Percentiles rank a stretch among this genome's conserved stretches.
phyloP scores from a whole-genome alignment of 2,888 invertebrate genomes.

The Zhuqinia jingwanae region DNA sequence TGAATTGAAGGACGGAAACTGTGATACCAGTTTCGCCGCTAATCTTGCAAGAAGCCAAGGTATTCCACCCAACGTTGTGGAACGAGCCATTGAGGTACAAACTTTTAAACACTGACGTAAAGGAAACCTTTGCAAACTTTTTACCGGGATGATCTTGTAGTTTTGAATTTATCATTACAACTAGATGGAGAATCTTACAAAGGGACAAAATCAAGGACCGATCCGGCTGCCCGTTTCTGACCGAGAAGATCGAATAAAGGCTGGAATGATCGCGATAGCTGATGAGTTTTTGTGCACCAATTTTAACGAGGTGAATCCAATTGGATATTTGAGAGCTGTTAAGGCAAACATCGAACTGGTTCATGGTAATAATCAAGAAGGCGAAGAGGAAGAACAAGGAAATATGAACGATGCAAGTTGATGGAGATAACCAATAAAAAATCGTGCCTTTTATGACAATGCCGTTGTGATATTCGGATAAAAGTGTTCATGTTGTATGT shows the following conservation, averaged over 20 bases:
- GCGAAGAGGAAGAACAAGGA: not conserved
- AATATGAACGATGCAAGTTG: not conserved
- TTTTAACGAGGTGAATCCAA: conserved; percentile 11
- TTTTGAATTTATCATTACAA: too few species aligned
- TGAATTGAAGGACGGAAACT: conserved; percentile 85
- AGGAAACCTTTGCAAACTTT: too few species aligned
- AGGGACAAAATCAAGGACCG: not conserved
- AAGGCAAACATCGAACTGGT: not conserved
- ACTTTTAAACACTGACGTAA: not conserved
- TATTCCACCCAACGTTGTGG: conserved; percentile 82
- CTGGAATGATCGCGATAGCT: conserved; percentile 42
- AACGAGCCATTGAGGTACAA: conserved; percentile 83
- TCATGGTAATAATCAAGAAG: not conserved
- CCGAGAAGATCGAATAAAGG: conserved; percentile 48
- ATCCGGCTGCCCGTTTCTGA: not conserved
- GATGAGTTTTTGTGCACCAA: conserved; percentile 64
- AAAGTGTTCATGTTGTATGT: too few species aligned
- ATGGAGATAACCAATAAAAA: too few species aligned
- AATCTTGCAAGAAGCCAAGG: conserved; percentile 85
- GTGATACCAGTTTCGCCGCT: conserved; percentile 85
- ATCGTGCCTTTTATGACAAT: too few species aligned
- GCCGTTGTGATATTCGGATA: too few species aligned
- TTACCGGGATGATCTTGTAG: too few species aligned
- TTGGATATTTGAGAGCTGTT: not conserved
- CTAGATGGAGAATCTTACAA: conserved; percentile 41